phyloP scores from a whole-genome alignment of 2,888 invertebrate genomes.

The Lepidonotus clava region DNA sequence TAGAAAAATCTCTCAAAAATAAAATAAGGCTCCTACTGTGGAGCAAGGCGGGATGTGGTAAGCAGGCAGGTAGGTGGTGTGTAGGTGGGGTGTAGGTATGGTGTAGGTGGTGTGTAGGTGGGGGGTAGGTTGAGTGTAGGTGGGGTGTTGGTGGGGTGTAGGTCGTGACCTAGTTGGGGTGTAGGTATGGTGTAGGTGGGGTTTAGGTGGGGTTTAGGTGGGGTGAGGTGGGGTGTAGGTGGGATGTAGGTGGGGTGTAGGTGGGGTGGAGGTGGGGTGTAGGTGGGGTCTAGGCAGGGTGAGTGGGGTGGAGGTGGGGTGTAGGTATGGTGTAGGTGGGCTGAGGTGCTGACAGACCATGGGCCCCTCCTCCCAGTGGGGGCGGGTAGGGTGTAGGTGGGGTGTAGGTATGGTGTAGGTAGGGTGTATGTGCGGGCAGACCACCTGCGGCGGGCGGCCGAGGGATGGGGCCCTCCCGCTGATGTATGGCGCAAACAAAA shows the following conservation, averaged over 20 bases:
- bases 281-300: neutral
- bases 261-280: neutral
- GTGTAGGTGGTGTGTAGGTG: neutral
- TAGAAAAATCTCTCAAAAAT: no score
- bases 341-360: neutral
- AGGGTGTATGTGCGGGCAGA: neutral
- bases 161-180: neutral
- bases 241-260: neutral
- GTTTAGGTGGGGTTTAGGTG: neutral
- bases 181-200: neutral
- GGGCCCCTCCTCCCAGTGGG: no score
- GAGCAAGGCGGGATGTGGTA: neutral
- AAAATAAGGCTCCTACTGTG: no score
- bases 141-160: neutral
- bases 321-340: neutral
- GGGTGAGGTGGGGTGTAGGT: neutral
- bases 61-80: neutral
- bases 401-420: neutral
- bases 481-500: slow-evolving; percentile 41
- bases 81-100: neutral
- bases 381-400: neutral
- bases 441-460: neutral
- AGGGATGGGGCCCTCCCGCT: neutral
- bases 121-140: neutral
- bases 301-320: neutral